Evolutionary conservation across 2,113 vertebrate species (phyloP), one percentile per base, ranked within the genome.

Genomic region (Odontophorus gujanensis): DNA sequence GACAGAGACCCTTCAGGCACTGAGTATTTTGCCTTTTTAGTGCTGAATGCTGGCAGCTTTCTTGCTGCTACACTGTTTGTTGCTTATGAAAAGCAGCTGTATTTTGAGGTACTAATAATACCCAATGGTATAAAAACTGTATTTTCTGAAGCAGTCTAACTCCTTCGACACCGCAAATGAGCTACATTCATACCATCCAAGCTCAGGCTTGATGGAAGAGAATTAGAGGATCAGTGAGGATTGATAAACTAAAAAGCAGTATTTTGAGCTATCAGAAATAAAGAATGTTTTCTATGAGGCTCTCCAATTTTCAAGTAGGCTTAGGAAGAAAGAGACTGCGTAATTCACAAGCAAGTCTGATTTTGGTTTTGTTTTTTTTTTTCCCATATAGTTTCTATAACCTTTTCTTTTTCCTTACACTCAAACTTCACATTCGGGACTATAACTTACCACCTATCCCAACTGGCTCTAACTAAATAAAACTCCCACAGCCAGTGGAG

Each of bases 41-140:
- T 65, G 69, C 13, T 95, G 78, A 92, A 86, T 55, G 36, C 81
- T 93, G 72, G 92, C 81, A 74, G 61, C 32, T 89, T 66, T 59
- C 26, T 93, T 90, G 63, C 71, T 55, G 65, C 82, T 81, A 53
- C 38, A 7, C 63, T 83, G n/a, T 76, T 38, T 87, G 58, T 68
- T 85, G 38, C 45, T 89, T 86, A 95, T 61, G 57, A 93, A 91
- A 93, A 91, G 68, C 81, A 89, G 87, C 87, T 95, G 68, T 55
- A 90, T 83, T 93, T 90, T 42, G 81, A 92, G 65, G 66, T 79
- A 61, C 21, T 80, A 92, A 42, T 50, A 87, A 72, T 47, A 80
- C 4, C 40, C 32, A 67, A 25, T 40, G 24, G 55, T 17, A 40
- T n/a, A 76, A 92, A 89, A 82, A 16, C 73, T 61, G 0, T 72